Base-by-base conservation (phyloP, 2,888 invertebrate genomes). In the Agrotis clavis region DNA sequence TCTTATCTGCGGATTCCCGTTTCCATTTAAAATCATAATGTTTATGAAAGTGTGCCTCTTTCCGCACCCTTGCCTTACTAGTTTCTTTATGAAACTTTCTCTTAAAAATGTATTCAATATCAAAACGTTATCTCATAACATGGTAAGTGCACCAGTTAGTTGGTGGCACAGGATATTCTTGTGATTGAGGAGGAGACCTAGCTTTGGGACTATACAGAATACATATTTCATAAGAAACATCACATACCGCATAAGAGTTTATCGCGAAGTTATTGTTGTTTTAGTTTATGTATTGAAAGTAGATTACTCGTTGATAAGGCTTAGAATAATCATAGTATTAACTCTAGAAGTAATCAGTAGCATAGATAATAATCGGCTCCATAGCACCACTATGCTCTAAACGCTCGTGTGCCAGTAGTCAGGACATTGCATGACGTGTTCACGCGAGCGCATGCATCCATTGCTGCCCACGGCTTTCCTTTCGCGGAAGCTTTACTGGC, bases 381-480 rank as follows among this genome's bases (percentile, higher is more conserved):
- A 95, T 95, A 90, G 94, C 95, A 95, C 95, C 95, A 95, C 95
- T 95, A 91, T 94, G 95, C 94, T 94, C 92, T 93, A 86, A 92
- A 92, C 88, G 95, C 94, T 94, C 93, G 92, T 89, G 89, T 89
- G 89, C 88, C 89, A 87, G 87, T 92, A 90, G 90, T 88, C 80
- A 89, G 88, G 89, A 76, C 81, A 82, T 88, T 91, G 93, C 93
- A 92, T 93, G 85, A 35, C 56, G 89, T 87, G 83, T 87, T 86
- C 75, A 84, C 82, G 82, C 81, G 81, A 81, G 83, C 83, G 86
- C 84, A 77, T 78, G 86, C 81, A 75, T 69, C 77, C 81, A 85
- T 87, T 75, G 74, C 81, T 77, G 70, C 64, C 77, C 75, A 81
- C 82, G 70, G 85, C 83, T 86, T 85, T 76, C 77, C 54, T 41